These are phyloP conservation scores for Bursaphelenchus okinawaensis DNA, from an alignment of 2,888 invertebrate genomes.

Conservation along the genomic window DNA sequence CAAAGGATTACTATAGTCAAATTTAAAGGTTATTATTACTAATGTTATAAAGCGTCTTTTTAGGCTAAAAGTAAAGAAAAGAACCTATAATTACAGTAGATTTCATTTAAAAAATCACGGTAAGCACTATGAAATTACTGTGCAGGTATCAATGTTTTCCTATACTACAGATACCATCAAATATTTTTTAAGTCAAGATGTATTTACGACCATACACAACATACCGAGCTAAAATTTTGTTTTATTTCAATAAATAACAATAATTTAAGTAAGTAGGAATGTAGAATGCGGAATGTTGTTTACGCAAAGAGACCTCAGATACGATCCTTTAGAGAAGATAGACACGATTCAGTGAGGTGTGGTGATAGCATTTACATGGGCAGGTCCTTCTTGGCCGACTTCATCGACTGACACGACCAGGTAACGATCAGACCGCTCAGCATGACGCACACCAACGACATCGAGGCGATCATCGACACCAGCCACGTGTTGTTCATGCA, in stretches of 20 bases:
- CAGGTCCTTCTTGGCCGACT: constrained; percentile 16
- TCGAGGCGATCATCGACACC: constrained; percentile 54
- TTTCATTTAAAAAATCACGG: too few relatives aligned
- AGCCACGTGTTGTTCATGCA: constrained; percentile 56
- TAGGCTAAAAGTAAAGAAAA: too few relatives aligned
- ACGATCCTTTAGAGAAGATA: background rate
- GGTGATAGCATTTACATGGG: constrained; percentile 9
- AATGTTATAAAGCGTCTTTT: too few relatives aligned
- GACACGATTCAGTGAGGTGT: constrained; percentile 1
- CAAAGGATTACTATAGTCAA: background rate
- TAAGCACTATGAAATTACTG: too few relatives aligned
- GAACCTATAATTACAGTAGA: too few relatives aligned
- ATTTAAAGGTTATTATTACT: too few relatives aligned
- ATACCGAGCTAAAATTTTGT: too few relatives aligned
- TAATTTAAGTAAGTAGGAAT: background rate
- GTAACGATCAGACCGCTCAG: constrained; percentile 55
- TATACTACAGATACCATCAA: too few relatives aligned
- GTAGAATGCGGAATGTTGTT: background rate
- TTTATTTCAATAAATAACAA: background rate
- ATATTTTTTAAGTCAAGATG: too few relatives aligned
- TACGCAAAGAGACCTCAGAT: background rate
- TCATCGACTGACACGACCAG: constrained; percentile 52
- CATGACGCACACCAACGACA: constrained; percentile 54
- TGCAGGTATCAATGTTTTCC: too few relatives aligned
- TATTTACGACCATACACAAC: too few relatives aligned